phyloP scores from a whole-genome alignment of 2,888 invertebrate species.

The Leucoptera coffeella region DNA sequence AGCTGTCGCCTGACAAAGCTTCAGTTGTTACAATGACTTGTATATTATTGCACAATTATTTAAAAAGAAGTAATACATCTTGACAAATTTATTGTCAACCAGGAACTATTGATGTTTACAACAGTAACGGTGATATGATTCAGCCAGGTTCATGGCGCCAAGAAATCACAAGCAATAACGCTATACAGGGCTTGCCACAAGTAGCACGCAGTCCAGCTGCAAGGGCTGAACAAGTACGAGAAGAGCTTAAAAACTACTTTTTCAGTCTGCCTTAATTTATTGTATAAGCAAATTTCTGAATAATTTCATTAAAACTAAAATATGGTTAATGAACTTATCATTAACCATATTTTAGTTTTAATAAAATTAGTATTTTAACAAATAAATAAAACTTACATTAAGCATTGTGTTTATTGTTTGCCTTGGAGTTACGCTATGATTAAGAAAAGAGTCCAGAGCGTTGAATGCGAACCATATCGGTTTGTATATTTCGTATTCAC shows the following conservation, averaged over 20 bases:
- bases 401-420: no score
- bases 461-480: constrained; percentile 5
- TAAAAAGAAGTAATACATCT: constrained; percentile 7
- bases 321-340: no score
- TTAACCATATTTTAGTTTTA: no score
- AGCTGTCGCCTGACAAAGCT: constrained; percentile 6
- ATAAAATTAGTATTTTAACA: no score
- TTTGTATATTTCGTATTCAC: constrained; percentile 3
- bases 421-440: no score
- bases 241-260: no score
- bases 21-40: constrained; percentile 7
- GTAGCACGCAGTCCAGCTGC: no score
- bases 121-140: constrained; percentile 6
- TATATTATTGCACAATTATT: constrained; percentile 9
- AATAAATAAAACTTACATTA: no score
- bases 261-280: no score
- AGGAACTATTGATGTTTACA: constrained; percentile 8
- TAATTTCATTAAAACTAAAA: no score
- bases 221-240: constrained; percentile 1
- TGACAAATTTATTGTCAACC: constrained; percentile 4
- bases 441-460: constrained; percentile 4
- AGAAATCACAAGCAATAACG: constrained; percentile 2
- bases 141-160: constrained; percentile 8
- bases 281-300: no score
- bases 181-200: constrained; percentile 3